Conservation (phyloP, 2,113 vertebrate genomes). For the Thomomys bottae region DNA sequence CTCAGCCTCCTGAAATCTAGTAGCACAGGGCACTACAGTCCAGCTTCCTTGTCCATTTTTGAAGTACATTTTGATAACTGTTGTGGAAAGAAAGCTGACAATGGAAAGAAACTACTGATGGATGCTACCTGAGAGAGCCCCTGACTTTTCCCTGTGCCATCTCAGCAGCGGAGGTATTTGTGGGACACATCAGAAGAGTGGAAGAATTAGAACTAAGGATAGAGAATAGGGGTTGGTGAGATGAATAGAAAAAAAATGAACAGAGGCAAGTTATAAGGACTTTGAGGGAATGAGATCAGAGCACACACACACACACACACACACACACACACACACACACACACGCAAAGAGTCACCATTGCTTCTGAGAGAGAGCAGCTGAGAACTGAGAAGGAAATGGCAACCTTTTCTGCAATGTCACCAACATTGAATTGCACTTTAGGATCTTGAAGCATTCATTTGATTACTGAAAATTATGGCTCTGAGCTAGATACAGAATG, state of each 20-base stretch:
- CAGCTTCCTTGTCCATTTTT: too few species aligned
- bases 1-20: too few species aligned
- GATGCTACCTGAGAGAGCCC: background rate
- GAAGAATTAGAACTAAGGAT: slow-evolving; percentile 27
- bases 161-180: background rate
- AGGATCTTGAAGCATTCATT: slow-evolving; percentile 11
- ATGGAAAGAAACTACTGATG: background rate
- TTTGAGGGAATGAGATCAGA: background rate
- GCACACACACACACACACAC: too few species aligned
- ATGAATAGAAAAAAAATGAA: slow-evolving; percentile 4
- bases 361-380: background rate
- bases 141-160: background rate
- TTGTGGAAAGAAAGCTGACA: slow-evolving; percentile 3
- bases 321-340: too few species aligned
- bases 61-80: slow-evolving; percentile 34
- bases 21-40: too few species aligned
- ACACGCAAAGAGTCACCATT: background rate
- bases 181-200: background rate
- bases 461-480: background rate
- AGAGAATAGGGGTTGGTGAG: background rate
- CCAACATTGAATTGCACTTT: background rate
- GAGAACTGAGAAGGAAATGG: slow-evolving; percentile 5
- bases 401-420: background rate
- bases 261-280: background rate
- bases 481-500: background rate